phyloP scores from a whole-genome alignment of 2,888 invertebrate species.

The Falcaria lacertinaria region DNA sequence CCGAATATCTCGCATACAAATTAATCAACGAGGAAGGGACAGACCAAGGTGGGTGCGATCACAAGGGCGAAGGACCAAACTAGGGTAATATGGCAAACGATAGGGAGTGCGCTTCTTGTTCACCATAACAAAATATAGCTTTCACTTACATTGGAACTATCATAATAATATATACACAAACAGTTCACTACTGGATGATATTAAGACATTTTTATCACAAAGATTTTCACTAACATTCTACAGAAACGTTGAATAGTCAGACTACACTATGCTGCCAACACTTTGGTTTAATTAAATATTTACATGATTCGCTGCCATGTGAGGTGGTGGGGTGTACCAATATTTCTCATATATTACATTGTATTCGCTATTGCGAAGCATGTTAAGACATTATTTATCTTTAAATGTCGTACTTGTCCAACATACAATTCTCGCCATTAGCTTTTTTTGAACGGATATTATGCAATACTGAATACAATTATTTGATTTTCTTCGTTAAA shows the following conservation, averaged over 20 bases:
- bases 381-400: too few relatives aligned
- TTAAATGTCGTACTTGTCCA: too few relatives aligned
- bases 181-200: conserved; percentile 61
- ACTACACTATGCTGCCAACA: conserved; percentile 39
- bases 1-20: conserved; percentile 47
- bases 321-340: not conserved
- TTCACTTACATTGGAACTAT: conserved; percentile 59
- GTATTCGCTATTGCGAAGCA: too few relatives aligned
- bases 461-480: too few relatives aligned
- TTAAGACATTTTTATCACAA: conserved; percentile 65
- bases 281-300: conserved; percentile 7
- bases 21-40: conserved; percentile 31
- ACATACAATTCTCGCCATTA: too few relatives aligned
- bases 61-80: conserved; percentile 30
- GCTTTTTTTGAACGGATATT: too few relatives aligned
- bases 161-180: conserved; percentile 58
- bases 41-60: conserved; percentile 46
- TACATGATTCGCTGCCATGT: conserved; percentile 13
- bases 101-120: conserved; percentile 54
- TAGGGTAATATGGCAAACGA: conserved; percentile 57
- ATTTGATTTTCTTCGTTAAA: not conserved
- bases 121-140: conserved; percentile 74
- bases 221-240: conserved; percentile 63
- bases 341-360: too few relatives aligned
- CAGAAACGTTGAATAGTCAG: conserved; percentile 47